Evolutionary conservation across 2,888 invertebrate genomes (phyloP).

Genomic region (Coelogynopora nodosa): DNA sequence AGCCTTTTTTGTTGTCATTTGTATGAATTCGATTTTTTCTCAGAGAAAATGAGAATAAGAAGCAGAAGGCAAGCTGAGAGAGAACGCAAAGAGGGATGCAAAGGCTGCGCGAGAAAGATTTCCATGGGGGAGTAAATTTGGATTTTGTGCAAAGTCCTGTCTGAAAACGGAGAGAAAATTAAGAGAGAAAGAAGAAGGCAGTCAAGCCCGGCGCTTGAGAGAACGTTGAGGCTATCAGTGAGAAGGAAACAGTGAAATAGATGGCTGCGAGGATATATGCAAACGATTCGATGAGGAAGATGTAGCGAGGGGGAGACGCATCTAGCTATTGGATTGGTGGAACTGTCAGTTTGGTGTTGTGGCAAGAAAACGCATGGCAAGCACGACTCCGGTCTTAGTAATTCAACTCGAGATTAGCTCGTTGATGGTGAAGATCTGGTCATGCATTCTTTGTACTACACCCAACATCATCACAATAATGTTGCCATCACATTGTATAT

Average conservation of each 20-base stretch:
- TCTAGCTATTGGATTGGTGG: neutral
- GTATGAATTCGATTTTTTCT: neutral
- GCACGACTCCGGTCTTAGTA: neutral
- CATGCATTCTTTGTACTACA: neutral
- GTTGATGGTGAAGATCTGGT: neutral
- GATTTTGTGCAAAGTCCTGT: neutral
- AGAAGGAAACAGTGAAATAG: neutral
- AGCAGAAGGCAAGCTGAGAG: neutral
- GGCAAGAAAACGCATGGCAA: neutral
- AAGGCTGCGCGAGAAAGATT: neutral
- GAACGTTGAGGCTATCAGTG: neutral
- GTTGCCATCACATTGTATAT: neutral
- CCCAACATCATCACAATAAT: neutral
- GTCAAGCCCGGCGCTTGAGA: neutral
- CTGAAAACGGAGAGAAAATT: constrained; percentile 17
- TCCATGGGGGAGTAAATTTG: neutral
- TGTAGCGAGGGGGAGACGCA: neutral
- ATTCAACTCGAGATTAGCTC: neutral
- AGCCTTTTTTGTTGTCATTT: neutral
- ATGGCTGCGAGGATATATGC: neutral
- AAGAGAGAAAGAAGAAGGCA: neutral
- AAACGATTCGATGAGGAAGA: neutral
- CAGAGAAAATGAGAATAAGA: neutral
- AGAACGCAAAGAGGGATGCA: neutral
- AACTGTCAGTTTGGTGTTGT: neutral